phyloP scores from a whole-genome alignment of 2,113 vertebrate genomes.

The Octodon degus region DNA sequence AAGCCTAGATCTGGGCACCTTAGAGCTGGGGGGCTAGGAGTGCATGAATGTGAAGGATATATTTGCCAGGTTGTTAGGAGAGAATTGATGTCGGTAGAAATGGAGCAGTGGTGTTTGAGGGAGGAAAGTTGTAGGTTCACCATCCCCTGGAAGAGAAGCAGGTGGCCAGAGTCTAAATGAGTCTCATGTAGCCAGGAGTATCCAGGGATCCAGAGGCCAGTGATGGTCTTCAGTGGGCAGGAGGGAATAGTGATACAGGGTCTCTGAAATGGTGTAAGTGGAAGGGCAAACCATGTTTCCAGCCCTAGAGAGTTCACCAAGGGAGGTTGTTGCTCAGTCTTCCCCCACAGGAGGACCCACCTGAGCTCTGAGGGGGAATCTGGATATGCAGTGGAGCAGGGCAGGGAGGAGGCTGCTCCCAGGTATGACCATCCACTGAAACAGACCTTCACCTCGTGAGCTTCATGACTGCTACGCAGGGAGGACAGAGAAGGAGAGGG shows the following conservation, averaged over 20 bases:
- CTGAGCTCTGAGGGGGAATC: slow-evolving; percentile 58
- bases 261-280: not conserved
- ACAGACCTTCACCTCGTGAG: slow-evolving; percentile 66
- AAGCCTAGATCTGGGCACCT: too few relatives aligned
- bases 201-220: too few relatives aligned
- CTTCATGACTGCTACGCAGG: slow-evolving; percentile 66
- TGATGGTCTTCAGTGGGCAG: not conserved
- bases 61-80: not conserved
- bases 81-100: not conserved
- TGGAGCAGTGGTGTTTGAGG: not conserved
- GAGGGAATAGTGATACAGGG: not conserved
- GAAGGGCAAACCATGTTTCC: not conserved
- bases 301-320: not conserved
- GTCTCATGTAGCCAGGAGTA: not conserved
- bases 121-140: not conserved
- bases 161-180: not conserved
- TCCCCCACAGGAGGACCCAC: too few relatives aligned
- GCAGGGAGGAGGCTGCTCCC: slow-evolving; percentile 44
- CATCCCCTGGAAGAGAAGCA: not conserved
- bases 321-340: not conserved
- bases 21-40: too few relatives aligned
- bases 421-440: not conserved
- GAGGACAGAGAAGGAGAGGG: slow-evolving; percentile 60
- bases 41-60: not conserved
- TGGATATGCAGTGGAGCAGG: slow-evolving; percentile 43